Conservation (phyloP, 2,888 invertebrate genomes). For the Tinea trinotella region DNA sequence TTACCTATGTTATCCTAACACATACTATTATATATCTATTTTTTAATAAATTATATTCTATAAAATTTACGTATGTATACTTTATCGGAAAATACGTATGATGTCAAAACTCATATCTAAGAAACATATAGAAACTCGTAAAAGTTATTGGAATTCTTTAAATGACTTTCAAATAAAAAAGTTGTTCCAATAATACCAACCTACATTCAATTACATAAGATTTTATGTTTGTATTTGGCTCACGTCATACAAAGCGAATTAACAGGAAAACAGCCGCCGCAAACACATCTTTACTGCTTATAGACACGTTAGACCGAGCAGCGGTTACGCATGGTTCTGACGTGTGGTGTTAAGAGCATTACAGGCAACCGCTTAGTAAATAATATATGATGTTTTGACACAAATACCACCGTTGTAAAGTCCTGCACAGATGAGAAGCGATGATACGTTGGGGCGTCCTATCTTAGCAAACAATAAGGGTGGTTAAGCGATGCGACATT, state of each 20-base stretch:
- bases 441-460: background rate
- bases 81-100: too few relatives aligned
- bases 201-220: too few relatives aligned
- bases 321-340: conserved; percentile 15
- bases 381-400: conserved; percentile 26
- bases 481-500: conserved; percentile 2
- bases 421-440: conserved; percentile 17
- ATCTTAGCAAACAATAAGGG: conserved; percentile 9
- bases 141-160: too few relatives aligned
- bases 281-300: conserved; percentile 13
- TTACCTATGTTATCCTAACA: too few relatives aligned
- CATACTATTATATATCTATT: too few relatives aligned
- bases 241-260: background rate
- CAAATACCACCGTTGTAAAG: conserved; percentile 9
- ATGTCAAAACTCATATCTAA: too few relatives aligned
- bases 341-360: conserved; percentile 30
- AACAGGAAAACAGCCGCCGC: background rate
- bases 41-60: too few relatives aligned
- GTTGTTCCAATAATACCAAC: too few relatives aligned
- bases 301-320: conserved; percentile 14
- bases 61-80: too few relatives aligned
- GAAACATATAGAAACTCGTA: too few relatives aligned
- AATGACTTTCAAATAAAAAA: too few relatives aligned
- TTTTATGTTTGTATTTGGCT: background rate
- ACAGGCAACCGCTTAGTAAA: conserved; percentile 29